Evolutionary conservation across 2,888 invertebrate species (phyloP).

Genomic region (Phortica magna): DNA sequence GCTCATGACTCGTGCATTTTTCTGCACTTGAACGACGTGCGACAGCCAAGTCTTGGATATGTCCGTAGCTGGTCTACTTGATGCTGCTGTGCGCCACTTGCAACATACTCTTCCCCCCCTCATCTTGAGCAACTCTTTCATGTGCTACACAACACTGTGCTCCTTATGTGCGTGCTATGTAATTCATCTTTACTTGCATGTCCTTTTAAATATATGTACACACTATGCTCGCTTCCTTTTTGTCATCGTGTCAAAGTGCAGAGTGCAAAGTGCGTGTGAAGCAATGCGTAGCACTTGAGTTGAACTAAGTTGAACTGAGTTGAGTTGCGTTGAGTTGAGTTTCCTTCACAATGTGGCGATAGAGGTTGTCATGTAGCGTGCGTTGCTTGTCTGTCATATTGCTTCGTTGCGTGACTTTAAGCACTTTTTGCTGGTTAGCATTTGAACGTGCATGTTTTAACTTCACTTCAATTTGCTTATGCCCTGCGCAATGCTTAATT

Average conservation of each 20-base stretch:
- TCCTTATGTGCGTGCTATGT: slow-evolving; percentile 23
- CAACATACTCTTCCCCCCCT: background rate
- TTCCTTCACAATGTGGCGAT: background rate
- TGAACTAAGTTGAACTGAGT: slow-evolving; percentile 39
- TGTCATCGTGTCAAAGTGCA: slow-evolving; percentile 52
- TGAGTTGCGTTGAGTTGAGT: background rate
- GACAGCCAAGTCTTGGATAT: too few relatives aligned
- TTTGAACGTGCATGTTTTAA: too few relatives aligned
- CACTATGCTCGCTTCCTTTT: slow-evolving; percentile 41
- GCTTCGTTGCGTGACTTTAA: background rate
- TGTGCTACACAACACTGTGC: background rate
- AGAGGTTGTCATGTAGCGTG: slow-evolving; percentile 10
- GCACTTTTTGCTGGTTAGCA: too few relatives aligned
- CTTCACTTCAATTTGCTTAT: too few relatives aligned
- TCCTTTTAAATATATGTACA: slow-evolving; percentile 56
- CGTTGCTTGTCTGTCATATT: slow-evolving; percentile 45
- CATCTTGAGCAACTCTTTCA: background rate
- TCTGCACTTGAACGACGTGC: slow-evolving; percentile 20
- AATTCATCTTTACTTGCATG: slow-evolving; percentile 30
- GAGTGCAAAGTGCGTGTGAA: slow-evolving; percentile 46
- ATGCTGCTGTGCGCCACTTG: background rate
- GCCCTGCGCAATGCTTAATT: too few relatives aligned
- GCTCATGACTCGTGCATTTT: slow-evolving; percentile 23
- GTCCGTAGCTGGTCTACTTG: background rate
- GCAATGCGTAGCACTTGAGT: slow-evolving; percentile 42